phyloP scores from a whole-genome alignment of 2,888 invertebrate species.

The Phania funesta region DNA sequence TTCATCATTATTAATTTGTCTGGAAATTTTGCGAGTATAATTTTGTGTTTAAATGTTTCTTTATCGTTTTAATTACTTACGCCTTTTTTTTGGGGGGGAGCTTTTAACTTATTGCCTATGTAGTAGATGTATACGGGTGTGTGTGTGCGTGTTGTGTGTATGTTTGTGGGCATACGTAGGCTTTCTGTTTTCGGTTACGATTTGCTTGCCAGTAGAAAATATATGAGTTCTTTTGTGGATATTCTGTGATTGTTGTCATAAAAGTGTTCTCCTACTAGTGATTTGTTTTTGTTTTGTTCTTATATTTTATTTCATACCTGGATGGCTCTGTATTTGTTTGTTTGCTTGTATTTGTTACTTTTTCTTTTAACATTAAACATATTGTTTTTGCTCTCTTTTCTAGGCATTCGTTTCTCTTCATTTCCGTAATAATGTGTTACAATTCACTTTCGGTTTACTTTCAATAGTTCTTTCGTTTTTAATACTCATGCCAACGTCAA shows the following conservation, averaged over 20 bases:
- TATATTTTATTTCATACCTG: slow-evolving; percentile 66
- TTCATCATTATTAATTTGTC: slow-evolving; percentile 17
- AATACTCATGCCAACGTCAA: too few species aligned
- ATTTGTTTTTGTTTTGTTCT: slow-evolving; percentile 42
- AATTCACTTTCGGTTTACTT: too few species aligned
- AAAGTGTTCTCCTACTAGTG: slow-evolving; percentile 43
- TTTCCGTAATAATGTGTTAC: too few species aligned
- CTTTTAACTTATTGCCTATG: slow-evolving; percentile 27
- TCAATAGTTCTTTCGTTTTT: too few species aligned
- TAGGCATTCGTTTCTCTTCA: neutral
- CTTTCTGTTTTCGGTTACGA: neutral
- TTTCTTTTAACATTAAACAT: neutral
- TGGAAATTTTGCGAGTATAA: slow-evolving; percentile 49
- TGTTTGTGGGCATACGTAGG: slow-evolving; percentile 20
- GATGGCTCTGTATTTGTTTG: slow-evolving; percentile 68
- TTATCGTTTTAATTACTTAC: neutral
- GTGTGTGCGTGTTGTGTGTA: slow-evolving; percentile 8
- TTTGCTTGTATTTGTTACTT: neutral
- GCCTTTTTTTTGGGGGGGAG: too few species aligned
- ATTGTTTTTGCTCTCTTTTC: slow-evolving; percentile 26
- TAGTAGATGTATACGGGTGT: slow-evolving; percentile 11
- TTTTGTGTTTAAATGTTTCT: slow-evolving; percentile 30
- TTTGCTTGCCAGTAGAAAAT: slow-evolving; percentile 37
- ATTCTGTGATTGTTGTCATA: slow-evolving; percentile 42
- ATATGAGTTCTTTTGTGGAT: slow-evolving; percentile 23